Evolutionary conservation across 2,113 vertebrate species (phyloP).

Genomic region (Dermatemys mawii): DNA sequence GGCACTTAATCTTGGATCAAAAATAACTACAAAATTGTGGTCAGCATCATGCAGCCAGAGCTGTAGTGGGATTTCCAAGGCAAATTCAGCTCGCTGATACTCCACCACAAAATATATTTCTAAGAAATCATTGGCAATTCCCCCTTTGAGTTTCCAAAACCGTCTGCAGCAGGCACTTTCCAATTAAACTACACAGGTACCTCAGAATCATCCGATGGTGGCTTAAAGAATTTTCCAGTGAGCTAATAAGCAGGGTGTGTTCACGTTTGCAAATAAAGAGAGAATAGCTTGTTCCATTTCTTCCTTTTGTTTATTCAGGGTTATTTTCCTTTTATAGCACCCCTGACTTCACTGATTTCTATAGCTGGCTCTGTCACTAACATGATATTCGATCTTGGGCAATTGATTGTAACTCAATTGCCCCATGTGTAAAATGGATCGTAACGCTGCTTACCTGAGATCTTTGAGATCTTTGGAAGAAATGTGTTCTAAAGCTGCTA

Average conservation of each 20-base stretch:
- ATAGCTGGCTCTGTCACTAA: neutral
- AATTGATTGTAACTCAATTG: neutral
- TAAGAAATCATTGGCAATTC: slow-evolving; percentile 49
- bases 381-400: neutral
- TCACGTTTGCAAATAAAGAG: neutral
- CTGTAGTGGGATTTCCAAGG: slow-evolving; percentile 49
- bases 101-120: slow-evolving; percentile 16
- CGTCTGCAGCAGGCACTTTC: slow-evolving; percentile 8
- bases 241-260: neutral
- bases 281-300: neutral
- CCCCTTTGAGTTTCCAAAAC: slow-evolving; percentile 32
- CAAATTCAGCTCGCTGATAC: slow-evolving; percentile 54
- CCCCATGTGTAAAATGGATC: neutral
- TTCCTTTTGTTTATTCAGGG: neutral
- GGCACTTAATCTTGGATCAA: slow-evolving; percentile 55
- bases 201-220: neutral
- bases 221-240: neutral
- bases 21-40: slow-evolving; percentile 25
- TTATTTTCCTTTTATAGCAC: neutral
- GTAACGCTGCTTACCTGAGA: neutral
- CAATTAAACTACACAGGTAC: slow-evolving; percentile 19
- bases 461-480: neutral
- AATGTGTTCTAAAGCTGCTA: neutral
- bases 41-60: slow-evolving; percentile 39
- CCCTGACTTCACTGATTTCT: neutral